Conservation (phyloP, 2,888 invertebrate species). For the Salpingus planirostris region DNA sequence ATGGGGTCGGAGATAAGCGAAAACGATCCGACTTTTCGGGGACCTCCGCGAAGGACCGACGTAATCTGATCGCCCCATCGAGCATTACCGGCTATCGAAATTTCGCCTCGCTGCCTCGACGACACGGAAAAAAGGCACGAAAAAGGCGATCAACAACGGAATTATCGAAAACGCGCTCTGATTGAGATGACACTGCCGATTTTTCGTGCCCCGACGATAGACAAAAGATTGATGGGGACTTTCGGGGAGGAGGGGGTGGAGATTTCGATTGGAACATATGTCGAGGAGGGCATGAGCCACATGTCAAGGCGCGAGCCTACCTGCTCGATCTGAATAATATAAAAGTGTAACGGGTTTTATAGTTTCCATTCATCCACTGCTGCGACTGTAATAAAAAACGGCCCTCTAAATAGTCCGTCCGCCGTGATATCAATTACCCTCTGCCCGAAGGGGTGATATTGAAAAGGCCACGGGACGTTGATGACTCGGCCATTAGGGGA, state of each 20-base stretch:
- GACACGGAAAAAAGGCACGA: no score
- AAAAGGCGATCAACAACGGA: no score
- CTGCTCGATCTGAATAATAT: constrained; percentile 16
- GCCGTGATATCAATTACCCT: constrained; percentile 19
- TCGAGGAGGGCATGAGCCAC: constrained; percentile 10
- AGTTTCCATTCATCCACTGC: constrained; percentile 31
- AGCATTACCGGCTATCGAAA: constrained; percentile 10
- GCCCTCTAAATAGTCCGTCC: constrained; percentile 15
- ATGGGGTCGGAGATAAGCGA: no score
- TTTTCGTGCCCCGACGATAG: no score
- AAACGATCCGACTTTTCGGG: constrained; percentile 7
- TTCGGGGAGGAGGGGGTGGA: no score
- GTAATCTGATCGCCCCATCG: constrained; percentile 13
- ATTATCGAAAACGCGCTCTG: no score
- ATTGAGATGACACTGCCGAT: no score
- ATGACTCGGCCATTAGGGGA: no score
- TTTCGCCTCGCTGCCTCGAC: constrained; percentile 7
- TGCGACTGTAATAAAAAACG: constrained; percentile 24
- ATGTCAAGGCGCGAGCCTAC: constrained; percentile 14
- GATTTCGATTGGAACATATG: no score
- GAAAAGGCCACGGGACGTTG: constrained; percentile 11
- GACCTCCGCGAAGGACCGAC: constrained; percentile 9
- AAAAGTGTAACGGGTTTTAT: constrained; percentile 19
- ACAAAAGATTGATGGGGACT: no score
- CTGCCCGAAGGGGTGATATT: constrained; percentile 14